Evolutionary conservation across 2,797 vertebrate species (phyloP).

Genomic region (Columba guinea): DNA sequence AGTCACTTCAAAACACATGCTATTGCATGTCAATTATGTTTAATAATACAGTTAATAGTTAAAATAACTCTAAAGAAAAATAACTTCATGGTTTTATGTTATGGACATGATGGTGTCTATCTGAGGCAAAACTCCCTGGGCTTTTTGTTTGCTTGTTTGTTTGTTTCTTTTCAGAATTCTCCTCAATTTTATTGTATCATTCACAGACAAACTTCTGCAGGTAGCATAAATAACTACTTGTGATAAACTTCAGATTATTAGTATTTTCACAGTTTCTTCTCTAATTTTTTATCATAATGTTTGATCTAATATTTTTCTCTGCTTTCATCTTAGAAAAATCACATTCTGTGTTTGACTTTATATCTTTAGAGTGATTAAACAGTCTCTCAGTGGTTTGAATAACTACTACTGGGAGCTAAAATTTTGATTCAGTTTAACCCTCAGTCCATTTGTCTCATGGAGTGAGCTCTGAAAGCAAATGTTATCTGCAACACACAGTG

Average conservation of each 20-base stretch:
- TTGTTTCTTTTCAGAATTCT: background rate
- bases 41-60: background rate
- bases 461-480: background rate
- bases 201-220: background rate
- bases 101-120: rapidly evolving
- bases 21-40: background rate
- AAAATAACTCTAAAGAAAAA: background rate
- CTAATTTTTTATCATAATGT: background rate
- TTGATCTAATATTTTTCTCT: background rate
- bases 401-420: background rate
- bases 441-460: background rate
- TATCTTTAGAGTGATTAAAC: background rate
- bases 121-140: background rate
- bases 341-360: rapidly evolving
- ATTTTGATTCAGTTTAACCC: background rate
- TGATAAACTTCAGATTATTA: background rate
- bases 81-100: background rate
- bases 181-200: background rate
- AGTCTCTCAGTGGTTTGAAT: background rate
- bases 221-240: background rate
- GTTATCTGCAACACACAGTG: background rate
- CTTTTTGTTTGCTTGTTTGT: no score
- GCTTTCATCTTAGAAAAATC: background rate
- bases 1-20: background rate
- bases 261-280: background rate